Evolutionary conservation across 2,113 vertebrate species (phyloP).

Genomic region (Oenanthe melanoleuca): DNA sequence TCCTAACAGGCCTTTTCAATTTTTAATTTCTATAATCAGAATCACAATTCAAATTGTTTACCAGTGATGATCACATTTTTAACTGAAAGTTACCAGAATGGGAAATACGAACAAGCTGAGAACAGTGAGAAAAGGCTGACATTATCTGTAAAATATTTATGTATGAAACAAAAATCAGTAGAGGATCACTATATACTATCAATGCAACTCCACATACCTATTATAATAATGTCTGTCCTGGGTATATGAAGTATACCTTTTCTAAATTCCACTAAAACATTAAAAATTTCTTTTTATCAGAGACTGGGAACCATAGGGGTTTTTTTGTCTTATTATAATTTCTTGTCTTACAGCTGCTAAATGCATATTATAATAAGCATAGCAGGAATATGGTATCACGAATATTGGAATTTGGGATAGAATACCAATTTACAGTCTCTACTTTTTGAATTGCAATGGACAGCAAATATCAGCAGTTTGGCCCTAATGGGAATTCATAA

Average conservation of each 20-base stretch:
- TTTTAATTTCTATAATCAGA: background rate
- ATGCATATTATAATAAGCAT: background rate
- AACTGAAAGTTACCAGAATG: background rate
- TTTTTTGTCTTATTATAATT: background rate
- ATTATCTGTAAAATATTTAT: background rate
- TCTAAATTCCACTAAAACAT: background rate
- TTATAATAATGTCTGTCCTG: background rate
- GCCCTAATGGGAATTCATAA: background rate
- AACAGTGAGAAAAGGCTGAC: background rate
- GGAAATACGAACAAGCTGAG: background rate
- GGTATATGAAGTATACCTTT: background rate
- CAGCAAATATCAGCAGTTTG: background rate
- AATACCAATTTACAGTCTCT: background rate
- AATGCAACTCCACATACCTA: background rate
- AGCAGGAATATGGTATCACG: background rate
- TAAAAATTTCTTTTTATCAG: background rate
- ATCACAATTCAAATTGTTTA: background rate
- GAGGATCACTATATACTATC: background rate
- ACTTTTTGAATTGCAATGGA: background rate
- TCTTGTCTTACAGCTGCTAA: background rate
- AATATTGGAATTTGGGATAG: background rate
- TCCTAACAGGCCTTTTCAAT: background rate
- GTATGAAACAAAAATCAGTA: background rate
- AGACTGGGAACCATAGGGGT: background rate
- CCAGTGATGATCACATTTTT: background rate